Conservation (phyloP, 2,113 vertebrate genomes). For the Hemichromis elongatus region DNA sequence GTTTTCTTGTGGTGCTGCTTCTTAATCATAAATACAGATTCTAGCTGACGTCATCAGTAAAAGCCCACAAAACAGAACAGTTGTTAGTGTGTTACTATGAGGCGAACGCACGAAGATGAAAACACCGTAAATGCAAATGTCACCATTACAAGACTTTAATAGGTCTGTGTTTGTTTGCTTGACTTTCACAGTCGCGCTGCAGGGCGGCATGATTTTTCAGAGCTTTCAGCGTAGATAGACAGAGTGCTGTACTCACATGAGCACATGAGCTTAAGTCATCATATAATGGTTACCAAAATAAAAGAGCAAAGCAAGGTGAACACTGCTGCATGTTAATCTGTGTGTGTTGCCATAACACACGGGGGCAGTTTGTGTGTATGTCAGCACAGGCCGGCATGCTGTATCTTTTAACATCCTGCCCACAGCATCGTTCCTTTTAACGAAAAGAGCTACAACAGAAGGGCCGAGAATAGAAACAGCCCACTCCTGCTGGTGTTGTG, state of each 20-base stretch:
- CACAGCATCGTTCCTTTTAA: not conserved
- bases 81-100: not conserved
- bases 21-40: not conserved
- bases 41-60: not conserved
- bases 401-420: not conserved
- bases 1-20: not conserved
- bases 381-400: not conserved
- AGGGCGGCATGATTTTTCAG: not conserved
- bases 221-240: not conserved
- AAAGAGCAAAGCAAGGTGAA: not conserved
- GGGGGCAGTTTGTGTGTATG: not conserved
- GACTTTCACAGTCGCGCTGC: not conserved
- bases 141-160: not conserved
- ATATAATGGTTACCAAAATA: constrained; percentile 1
- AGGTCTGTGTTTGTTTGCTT: too few species aligned
- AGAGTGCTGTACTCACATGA: not conserved
- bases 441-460: not conserved
- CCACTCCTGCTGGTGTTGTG: not conserved
- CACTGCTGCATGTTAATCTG: not conserved
- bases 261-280: not conserved
- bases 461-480: not conserved
- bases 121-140: not conserved
- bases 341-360: constrained; percentile 42
- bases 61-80: not conserved
- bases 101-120: not conserved